Conservation (phyloP, 2,888 invertebrate species). For the Tupiocoris notatus region DNA sequence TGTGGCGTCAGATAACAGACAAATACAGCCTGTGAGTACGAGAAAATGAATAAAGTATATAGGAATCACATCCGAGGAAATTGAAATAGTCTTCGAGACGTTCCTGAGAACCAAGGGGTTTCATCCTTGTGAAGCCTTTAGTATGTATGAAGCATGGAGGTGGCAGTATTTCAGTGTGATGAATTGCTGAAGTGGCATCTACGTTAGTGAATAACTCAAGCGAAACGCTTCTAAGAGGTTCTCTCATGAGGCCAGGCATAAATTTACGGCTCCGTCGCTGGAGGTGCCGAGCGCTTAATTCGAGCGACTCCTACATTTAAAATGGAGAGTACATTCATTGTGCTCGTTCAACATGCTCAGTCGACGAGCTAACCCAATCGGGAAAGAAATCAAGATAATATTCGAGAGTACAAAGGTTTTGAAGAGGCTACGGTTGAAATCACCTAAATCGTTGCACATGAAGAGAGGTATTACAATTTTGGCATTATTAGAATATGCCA, state of each 20-base stretch:
- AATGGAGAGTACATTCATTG: neutral
- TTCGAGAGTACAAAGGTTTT: no score
- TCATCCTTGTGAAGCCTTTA: neutral
- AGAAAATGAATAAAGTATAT: neutral
- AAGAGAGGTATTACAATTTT: no score
- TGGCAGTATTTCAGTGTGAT: constrained; percentile 13
- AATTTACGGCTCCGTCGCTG: constrained; percentile 13
- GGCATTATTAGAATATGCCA: no score
- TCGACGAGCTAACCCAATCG: neutral
- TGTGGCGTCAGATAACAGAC: no score
- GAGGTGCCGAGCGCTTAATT: neutral
- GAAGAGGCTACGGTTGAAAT: no score
- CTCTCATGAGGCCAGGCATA: constrained; percentile 22
- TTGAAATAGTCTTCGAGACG: neutral
- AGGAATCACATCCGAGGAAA: neutral
- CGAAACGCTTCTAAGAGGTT: constrained; percentile 16
- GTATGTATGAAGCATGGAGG: constrained; percentile 8
- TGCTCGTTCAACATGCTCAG: no score
- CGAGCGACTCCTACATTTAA: neutral
- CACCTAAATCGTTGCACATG: no score
- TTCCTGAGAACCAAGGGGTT: neutral
- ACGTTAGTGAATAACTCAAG: constrained; percentile 5
- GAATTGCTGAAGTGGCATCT: constrained; percentile 4
- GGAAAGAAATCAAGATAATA: no score
- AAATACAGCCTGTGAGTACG: no score